phyloP scores from a whole-genome alignment of 2,888 invertebrate species.

The Metalampra italica region DNA sequence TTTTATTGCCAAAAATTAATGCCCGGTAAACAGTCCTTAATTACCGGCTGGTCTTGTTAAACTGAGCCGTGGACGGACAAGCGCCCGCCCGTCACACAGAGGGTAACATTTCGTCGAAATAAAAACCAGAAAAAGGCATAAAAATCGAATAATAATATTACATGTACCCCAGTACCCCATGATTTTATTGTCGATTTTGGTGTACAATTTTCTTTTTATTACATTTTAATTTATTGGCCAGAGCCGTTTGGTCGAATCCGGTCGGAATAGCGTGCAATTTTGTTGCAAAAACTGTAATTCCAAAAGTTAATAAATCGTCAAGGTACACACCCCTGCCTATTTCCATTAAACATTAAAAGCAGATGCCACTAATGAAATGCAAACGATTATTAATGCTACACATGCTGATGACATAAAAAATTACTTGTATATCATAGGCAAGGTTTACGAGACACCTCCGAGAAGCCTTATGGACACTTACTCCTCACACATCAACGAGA shows the following conservation, averaged over 20 bases:
- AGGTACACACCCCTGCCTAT: background rate
- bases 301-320: constrained; percentile 7
- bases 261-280: constrained; percentile 5
- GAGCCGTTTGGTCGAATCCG: constrained; percentile 20
- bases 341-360: constrained; percentile 14
- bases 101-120: constrained; percentile 52
- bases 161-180: constrained; percentile 53
- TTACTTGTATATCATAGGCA: constrained; percentile 5
- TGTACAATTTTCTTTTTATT: constrained; percentile 47
- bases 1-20: constrained; percentile 79
- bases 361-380: constrained; percentile 21
- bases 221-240: constrained; percentile 68
- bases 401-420: constrained; percentile 9
- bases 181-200: constrained; percentile 42
- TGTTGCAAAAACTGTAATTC: constrained; percentile 5
- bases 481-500: constrained; percentile 28
- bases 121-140: constrained; percentile 51
- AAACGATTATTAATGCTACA: constrained; percentile 16
- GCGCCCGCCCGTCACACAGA: constrained; percentile 43
- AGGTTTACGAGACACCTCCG: constrained; percentile 13
- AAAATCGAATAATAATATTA: constrained; percentile 62
- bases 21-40: constrained; percentile 74
- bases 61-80: constrained; percentile 30
- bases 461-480: constrained; percentile 24
- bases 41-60: constrained; percentile 66